Conservation (phyloP, 2,888 invertebrate species). For the Drosophila ezoana region DNA sequence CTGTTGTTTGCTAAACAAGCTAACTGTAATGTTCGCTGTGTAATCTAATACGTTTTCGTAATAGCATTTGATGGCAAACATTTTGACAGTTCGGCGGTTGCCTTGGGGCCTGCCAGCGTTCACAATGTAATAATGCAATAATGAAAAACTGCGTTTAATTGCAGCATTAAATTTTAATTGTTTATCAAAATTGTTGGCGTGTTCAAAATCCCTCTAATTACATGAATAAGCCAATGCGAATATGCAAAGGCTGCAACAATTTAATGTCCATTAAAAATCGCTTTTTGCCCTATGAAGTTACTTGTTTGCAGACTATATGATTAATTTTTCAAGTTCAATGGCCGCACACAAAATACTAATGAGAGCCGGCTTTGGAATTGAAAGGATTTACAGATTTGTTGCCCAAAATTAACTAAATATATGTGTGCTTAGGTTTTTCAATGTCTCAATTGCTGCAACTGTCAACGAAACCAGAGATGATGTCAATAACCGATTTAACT, state of each 20-base stretch:
- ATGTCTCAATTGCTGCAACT: conserved; percentile 5
- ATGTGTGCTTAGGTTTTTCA: too few relatives aligned
- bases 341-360: background rate
- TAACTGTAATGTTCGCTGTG: conserved; percentile 50
- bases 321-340: background rate
- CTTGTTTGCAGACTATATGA: background rate
- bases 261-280: background rate
- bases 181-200: conserved; percentile 28
- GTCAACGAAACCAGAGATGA: conserved; percentile 1
- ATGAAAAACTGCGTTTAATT: conserved; percentile 39
- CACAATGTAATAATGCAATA: conserved; percentile 25
- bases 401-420: background rate
- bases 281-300: too few relatives aligned
- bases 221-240: conserved; percentile 34
- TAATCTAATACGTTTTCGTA: conserved; percentile 71
- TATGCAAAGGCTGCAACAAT: conserved; percentile 1
- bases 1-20: conserved; percentile 49
- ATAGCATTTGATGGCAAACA: conserved; percentile 60
- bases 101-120: conserved; percentile 5
- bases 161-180: conserved; percentile 56
- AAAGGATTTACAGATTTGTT: conserved; percentile 7
- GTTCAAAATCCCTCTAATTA: conserved; percentile 47
- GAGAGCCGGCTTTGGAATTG: background rate
- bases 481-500: conserved; percentile 25
- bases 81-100: conserved; percentile 52